Evolutionary conservation across 2,888 invertebrate species (phyloP).

Genomic region (Rotaria macrura): DNA sequence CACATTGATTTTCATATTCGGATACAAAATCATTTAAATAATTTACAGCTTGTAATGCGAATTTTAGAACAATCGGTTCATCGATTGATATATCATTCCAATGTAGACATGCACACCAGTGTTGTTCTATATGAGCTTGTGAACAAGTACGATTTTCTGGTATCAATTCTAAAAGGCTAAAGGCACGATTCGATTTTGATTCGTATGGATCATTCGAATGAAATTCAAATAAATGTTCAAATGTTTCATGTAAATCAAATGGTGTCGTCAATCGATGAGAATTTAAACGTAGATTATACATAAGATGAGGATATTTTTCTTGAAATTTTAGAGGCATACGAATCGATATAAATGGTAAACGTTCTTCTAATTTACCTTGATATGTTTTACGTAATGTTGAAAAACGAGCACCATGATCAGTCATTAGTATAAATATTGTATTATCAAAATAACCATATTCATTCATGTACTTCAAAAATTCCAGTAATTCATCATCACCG

Average conservation of each 20-base stretch:
- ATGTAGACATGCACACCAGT: slow-evolving; percentile 78
- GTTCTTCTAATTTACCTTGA: slow-evolving; percentile 68
- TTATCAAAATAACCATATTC: slow-evolving; percentile 42
- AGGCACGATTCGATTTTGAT: slow-evolving; percentile 35
- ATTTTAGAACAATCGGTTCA: slow-evolving; percentile 55
- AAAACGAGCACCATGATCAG: slow-evolving; percentile 81
- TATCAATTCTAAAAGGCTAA: slow-evolving; percentile 66
- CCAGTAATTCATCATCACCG: slow-evolving; percentile 40
- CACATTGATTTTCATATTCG: slow-evolving; percentile 38
- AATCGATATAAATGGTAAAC: slow-evolving; percentile 68
- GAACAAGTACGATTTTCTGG: slow-evolving; percentile 64
- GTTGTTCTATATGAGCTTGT: slow-evolving; percentile 65
- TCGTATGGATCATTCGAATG: slow-evolving; percentile 21
- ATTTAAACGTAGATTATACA: slow-evolving; percentile 61
- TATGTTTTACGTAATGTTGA: slow-evolving; percentile 70
- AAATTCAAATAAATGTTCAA: slow-evolving; percentile 57
- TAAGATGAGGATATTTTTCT: slow-evolving; percentile 57
- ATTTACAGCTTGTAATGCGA: slow-evolving; percentile 57
- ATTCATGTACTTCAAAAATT: slow-evolving; percentile 38
- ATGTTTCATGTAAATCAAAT: slow-evolving; percentile 70
- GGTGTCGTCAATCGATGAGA: slow-evolving; percentile 64
- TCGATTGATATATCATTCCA: slow-evolving; percentile 56
- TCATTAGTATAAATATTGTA: slow-evolving; percentile 63
- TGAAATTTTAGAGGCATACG: slow-evolving; percentile 65
- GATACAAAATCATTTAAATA: slow-evolving; percentile 60